A percentile compares a stretch with the other conserved stretches of the same genome.
These are phyloP conservation scores for Poecilia wingei DNA, from an alignment of 2,797 vertebrate genomes.

Conservation along the genomic window DNA sequence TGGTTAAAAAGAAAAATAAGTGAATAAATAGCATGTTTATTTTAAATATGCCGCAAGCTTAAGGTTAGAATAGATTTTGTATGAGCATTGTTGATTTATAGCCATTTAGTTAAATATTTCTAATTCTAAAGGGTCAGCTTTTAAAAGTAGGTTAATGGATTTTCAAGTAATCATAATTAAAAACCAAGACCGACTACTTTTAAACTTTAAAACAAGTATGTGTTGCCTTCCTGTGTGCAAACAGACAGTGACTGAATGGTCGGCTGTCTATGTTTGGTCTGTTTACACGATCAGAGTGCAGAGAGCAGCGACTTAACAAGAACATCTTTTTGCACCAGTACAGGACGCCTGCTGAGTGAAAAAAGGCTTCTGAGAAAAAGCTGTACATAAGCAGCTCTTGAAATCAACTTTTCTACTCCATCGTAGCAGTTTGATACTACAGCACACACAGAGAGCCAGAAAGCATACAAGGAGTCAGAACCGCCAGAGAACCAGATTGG, in stretches of 20 bases:
- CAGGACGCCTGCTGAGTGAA: background rate
- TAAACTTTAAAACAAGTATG: background rate
- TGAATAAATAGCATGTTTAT: no score
- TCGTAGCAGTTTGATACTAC: conserved; percentile 14
- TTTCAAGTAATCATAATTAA: background rate
- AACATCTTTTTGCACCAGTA: background rate
- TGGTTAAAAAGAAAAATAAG: no score
- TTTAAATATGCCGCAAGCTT: no score
- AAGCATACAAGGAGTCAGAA: conserved; percentile 38
- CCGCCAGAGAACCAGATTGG: conserved; percentile 46
- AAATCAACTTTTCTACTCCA: conserved; percentile 26
- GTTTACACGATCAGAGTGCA: background rate
- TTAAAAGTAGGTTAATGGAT: background rate
- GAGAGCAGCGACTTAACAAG: background rate
- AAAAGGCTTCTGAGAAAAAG: conserved; percentile 1
- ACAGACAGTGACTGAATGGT: background rate
- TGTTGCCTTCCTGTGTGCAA: background rate
- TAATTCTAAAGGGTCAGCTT: background rate
- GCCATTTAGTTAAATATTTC: background rate
- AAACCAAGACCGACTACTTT: background rate
- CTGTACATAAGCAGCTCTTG: conserved; percentile 16
- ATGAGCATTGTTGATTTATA: background rate
- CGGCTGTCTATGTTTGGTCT: background rate
- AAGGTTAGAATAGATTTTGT: background rate
- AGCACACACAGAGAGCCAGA: conserved; percentile 1